These are phyloP conservation scores for Neogale vison DNA, from an alignment of 2,113 vertebrate genomes.

Conservation along the genomic window DNA sequence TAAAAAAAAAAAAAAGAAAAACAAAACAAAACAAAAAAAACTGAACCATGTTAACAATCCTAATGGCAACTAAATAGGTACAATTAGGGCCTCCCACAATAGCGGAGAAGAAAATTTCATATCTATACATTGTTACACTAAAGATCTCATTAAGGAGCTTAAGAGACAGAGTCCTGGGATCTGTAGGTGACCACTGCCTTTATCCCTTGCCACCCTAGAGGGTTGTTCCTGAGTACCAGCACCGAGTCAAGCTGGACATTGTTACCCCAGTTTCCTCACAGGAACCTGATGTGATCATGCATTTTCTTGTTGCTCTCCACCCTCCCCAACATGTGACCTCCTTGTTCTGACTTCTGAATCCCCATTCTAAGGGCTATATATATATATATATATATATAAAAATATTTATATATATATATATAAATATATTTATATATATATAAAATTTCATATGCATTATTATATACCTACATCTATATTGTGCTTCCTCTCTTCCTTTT, in stretches of 20 bases:
- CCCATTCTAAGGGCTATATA: background rate
- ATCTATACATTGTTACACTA: background rate
- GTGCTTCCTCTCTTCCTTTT: background rate
- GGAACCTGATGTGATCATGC: background rate
- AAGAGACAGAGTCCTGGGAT: background rate
- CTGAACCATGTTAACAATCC: conserved; percentile 11
- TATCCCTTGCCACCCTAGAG: background rate
- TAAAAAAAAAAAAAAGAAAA: too few species aligned
- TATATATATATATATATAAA: background rate
- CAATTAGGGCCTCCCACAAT: background rate
- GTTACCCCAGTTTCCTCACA: background rate
- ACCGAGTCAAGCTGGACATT: background rate
- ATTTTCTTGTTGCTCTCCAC: background rate
- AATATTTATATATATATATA: background rate
- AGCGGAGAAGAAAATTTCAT: background rate
- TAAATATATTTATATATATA: background rate
- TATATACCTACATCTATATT: background rate
- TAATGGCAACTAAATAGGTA: background rate
- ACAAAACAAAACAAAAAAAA: too few species aligned
- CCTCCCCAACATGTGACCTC: background rate
- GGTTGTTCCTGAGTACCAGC: rapidly evolving
- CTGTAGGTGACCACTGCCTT: background rate
- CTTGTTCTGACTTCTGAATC: background rate
- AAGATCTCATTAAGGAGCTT: background rate
- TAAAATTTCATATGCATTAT: background rate